These are phyloP conservation scores for Leucophenga varia DNA, from an alignment of 1,140 invertebrate genomes.

Conservation along the genomic window DNA sequence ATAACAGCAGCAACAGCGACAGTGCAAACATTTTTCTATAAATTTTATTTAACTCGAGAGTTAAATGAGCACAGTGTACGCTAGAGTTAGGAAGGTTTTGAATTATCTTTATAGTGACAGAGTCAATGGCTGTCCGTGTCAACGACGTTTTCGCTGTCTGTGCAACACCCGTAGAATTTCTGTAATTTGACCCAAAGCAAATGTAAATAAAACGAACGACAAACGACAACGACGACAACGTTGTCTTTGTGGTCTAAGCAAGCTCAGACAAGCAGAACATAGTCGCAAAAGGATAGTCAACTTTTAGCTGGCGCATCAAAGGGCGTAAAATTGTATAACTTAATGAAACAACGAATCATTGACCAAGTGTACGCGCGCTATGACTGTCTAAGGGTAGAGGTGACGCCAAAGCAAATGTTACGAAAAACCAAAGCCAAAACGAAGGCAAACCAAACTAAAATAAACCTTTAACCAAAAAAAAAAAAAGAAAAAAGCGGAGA, in stretches of 20 bases:
- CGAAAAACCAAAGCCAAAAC: constrained; percentile 33
- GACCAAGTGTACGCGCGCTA: background rate
- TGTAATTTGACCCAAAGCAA: constrained; percentile 54
- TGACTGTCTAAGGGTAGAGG: background rate
- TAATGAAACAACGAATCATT: constrained; percentile 40
- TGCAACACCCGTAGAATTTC: constrained; percentile 53
- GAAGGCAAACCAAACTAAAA: constrained; percentile 29
- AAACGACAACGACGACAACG: too few relatives aligned
- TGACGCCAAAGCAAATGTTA: constrained; percentile 7
- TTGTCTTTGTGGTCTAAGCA: constrained; percentile 1
- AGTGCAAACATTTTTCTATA: too few relatives aligned
- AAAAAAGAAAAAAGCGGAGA: constrained; percentile 20
- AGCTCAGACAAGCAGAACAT: constrained; percentile 16
- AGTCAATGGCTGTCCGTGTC: constrained; percentile 46
- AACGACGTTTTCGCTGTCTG: too few relatives aligned
- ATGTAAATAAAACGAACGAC: constrained; percentile 53
- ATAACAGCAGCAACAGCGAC: too few relatives aligned
- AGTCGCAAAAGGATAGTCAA: too few relatives aligned
- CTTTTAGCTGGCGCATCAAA: constrained; percentile 34
- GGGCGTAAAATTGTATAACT: constrained; percentile 54
- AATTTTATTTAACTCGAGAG: too few relatives aligned
- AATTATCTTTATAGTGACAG: too few relatives aligned
- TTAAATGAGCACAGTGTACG: too few relatives aligned
- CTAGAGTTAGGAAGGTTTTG: too few relatives aligned
- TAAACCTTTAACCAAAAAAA: background rate